Base-by-base conservation (phyloP, 2,113 vertebrate species). In the Scomber japonicus region DNA sequence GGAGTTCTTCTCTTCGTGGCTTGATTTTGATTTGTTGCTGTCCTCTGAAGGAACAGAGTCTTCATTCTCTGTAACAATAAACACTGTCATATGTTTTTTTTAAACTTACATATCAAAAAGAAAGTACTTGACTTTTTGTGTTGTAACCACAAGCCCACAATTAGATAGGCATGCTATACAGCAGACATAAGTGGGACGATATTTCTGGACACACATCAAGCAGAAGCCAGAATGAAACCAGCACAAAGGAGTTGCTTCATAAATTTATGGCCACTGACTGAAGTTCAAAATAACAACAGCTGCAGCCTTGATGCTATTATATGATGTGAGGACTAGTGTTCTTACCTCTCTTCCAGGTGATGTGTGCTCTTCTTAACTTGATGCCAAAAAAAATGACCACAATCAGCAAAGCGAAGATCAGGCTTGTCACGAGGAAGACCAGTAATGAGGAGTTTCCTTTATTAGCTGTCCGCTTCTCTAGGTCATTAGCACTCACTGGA, bases 321-420 rank as follows among this genome's bases (percentile, higher is more conserved):
- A 72, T 40, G 9, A 4, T 2, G 12, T 13, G 45, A 48, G 70
- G 56, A 63, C 24, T 27, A 72, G 9, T 44, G 5, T 68, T 21
- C 48, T 78, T 69, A 98, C 98, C 98, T 95, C 81, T 96, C 62
- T 95, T 98, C 97, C 97, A 99, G 14, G 75, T 11, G 0, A 95
- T 44, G 0, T 97, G 97, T 0, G 96, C 97, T 91, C 93, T 96
- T 61, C 94, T 94, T 63, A 99, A 92, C 87, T 97, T 98, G 80
- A 93, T 81, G 27, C 94, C 3, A 44, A 98, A 96, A 3, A 98
- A 96, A 49, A 95, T 86, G n/a, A 99, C 91, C 0, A 97, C 95
- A 71, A 98, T 27, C 10, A 97, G 88, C 66, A 99, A 95, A 65
- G 84, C 14, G 0, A 94, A 49, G 11, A 98, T 91, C 55, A 99